Evolutionary conservation across 2,797 vertebrate genomes (phyloP).

Genomic region (Discoglossus pictus): DNA sequence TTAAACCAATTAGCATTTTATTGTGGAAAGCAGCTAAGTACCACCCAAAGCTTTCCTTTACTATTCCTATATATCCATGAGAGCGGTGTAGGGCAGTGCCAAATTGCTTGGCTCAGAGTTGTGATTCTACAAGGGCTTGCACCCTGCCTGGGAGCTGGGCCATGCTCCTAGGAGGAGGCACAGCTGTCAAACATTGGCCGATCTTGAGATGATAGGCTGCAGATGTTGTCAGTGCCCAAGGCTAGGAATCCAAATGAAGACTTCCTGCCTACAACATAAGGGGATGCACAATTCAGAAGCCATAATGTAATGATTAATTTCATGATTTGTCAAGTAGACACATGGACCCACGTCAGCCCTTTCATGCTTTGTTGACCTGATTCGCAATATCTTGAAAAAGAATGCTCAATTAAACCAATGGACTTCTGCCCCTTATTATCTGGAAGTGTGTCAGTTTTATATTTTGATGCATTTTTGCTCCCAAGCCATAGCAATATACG

Average conservation of each 20-base stretch:
- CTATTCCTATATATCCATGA: not conserved
- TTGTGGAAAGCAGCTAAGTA: not conserved
- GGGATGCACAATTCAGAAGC: constrained; percentile 7
- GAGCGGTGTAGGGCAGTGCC: not conserved
- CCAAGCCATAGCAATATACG: not conserved
- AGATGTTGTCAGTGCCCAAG: constrained; percentile 1
- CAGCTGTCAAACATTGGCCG: constrained; percentile 15
- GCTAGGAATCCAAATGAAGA: constrained; percentile 7
- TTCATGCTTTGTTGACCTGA: not conserved
- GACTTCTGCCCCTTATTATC: not conserved
- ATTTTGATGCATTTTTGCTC: not conserved
- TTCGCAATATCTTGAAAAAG: not conserved
- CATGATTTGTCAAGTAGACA: not conserved
- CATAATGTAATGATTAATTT: constrained; percentile 5
- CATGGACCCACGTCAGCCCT: too few relatives aligned
- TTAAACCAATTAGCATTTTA: too few relatives aligned
- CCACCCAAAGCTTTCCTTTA: not conserved
- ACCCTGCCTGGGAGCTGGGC: constrained; percentile 10
- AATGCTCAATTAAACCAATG: constrained; percentile 2
- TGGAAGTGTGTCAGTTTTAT: not conserved
- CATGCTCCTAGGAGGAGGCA: constrained; percentile 5
- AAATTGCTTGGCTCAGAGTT: constrained; percentile 5
- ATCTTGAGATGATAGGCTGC: constrained; percentile 19
- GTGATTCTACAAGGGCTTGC: constrained; percentile 1
- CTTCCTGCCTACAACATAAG: not conserved